phyloP scores from a whole-genome alignment of 2,888 invertebrate genomes.

The Brassicogethes aeneus region DNA sequence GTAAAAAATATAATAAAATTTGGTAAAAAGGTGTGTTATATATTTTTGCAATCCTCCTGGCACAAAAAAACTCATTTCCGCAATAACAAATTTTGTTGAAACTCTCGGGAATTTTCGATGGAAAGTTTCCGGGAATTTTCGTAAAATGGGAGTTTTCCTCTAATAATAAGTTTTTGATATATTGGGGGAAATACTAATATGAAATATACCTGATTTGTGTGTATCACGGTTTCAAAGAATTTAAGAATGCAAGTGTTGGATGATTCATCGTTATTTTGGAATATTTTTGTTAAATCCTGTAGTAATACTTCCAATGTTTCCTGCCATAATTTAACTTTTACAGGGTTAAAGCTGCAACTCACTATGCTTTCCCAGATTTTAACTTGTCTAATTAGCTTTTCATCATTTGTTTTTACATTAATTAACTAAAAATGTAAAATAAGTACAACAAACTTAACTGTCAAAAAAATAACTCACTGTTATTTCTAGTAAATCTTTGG shows the following conservation, averaged over 20 bases:
- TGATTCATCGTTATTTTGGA: slow-evolving; percentile 16
- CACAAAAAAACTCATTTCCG: too few relatives aligned
- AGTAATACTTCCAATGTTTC: slow-evolving; percentile 25
- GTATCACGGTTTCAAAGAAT: slow-evolving; percentile 28
- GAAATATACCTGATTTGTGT: slow-evolving; percentile 30
- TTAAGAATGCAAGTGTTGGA: slow-evolving; percentile 22
- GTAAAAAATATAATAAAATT: too few relatives aligned
- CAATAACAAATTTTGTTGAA: too few relatives aligned
- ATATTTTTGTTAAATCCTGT: slow-evolving; percentile 18
- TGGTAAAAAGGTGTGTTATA: too few relatives aligned
- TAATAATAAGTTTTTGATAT: too few relatives aligned
- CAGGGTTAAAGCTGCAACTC: slow-evolving; percentile 28
- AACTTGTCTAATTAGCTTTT: slow-evolving; percentile 18
- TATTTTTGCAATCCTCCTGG: too few relatives aligned
- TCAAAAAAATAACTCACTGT: slow-evolving; percentile 22
- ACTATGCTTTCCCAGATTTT: slow-evolving; percentile 31
- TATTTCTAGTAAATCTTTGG: slow-evolving; percentile 25
- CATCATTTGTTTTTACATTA: slow-evolving; percentile 12
- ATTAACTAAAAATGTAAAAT: not conserved
- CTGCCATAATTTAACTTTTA: slow-evolving; percentile 28
- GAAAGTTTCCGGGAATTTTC: too few relatives aligned
- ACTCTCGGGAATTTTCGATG: too few relatives aligned
- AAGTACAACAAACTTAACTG: not conserved
- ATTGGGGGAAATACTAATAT: too few relatives aligned
- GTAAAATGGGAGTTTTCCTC: too few relatives aligned